Evolutionary conservation across 1,140 invertebrate genomes (phyloP), one percentile per base, ranked within the genome.

Genomic region (Cataglyphis hispanica): DNA sequence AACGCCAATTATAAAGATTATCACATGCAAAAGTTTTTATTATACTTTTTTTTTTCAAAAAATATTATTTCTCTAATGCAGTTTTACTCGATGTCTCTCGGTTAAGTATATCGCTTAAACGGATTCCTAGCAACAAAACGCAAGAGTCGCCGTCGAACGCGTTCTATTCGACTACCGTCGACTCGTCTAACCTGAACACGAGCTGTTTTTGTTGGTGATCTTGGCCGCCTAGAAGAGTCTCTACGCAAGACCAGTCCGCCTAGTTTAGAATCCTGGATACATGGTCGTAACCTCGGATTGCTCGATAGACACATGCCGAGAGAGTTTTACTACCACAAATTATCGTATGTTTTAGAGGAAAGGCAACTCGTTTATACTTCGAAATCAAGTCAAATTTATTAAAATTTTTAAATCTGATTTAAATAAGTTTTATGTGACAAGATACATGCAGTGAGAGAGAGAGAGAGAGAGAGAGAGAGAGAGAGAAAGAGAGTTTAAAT

Each of bases 201-300:
- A 64, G 72, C 46, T 84, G 27, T 80, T 81, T 64, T 85, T 78
- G 66, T 77, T 31, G 53, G 34, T 40, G 63, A 86, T 74, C 78
- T 84, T n/a, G n/a, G 56, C 27, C 75, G 78, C 40, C 60, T 83
- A 86, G 84, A 78, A 74, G 75, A 87, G 56, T 43, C 60, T 50
- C 5, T 50, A 50, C 25, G 66, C 84, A 84, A 87, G 81, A 87
- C 86, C 86, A 87, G 83, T 81, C 84, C 60, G 89, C 63, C 89
- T 89, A 90, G 88, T 85, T 90, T 88, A 88, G 86, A 77, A 83
- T 67, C 77, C 75, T 78, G 64, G 84, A 86, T 86, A 81, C 86
- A 86, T 84, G 60, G 67, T 87, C 85, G 84, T 91, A 90, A 90
- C 85, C 87, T 88, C 90, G 75, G 87, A 86, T 87, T 66, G 61